Conservation (phyloP, 2,797 vertebrate species). For the Mus minutoides region DNA sequence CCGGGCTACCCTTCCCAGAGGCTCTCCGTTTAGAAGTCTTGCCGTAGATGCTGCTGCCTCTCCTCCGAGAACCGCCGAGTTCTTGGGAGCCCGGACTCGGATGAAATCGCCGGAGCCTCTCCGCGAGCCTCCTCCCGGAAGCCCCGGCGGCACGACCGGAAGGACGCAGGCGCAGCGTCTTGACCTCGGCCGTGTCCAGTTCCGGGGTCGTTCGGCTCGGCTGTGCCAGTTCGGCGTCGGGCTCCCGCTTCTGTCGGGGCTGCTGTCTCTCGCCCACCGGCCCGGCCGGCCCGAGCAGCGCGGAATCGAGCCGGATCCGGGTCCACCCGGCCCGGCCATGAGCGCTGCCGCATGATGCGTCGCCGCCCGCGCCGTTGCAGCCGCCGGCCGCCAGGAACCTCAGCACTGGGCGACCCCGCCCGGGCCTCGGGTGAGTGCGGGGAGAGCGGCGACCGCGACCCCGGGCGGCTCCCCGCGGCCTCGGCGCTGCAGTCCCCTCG, state of each 20-base stretch:
- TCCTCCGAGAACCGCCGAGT: neutral
- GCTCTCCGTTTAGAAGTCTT: neutral
- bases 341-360: slow-evolving; percentile 76
- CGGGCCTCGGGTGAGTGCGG: slow-evolving; percentile 76
- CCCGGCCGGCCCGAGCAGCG: neutral
- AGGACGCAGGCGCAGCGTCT: slow-evolving; percentile 28
- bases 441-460: neutral
- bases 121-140: rapidly evolving
- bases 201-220: slow-evolving; percentile 64
- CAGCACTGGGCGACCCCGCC: slow-evolving; percentile 72
- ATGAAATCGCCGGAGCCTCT: neutral
- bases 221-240: rapidly evolving
- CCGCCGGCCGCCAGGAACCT: slow-evolving; percentile 74
- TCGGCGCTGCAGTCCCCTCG: neutral
- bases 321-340: slow-evolving; percentile 73
- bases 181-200: slow-evolving; percentile 57
- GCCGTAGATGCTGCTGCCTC: neutral
- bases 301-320: slow-evolving; percentile 23
- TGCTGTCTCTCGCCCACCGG: neutral
- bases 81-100: neutral
- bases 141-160: neutral
- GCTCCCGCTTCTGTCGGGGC: neutral
- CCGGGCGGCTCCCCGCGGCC: neutral
- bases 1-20: neutral
- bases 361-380: slow-evolving; percentile 66